These are phyloP conservation scores for Torymus tubicola DNA, from an alignment of 2,888 invertebrate genomes.

Conservation along the genomic window DNA sequence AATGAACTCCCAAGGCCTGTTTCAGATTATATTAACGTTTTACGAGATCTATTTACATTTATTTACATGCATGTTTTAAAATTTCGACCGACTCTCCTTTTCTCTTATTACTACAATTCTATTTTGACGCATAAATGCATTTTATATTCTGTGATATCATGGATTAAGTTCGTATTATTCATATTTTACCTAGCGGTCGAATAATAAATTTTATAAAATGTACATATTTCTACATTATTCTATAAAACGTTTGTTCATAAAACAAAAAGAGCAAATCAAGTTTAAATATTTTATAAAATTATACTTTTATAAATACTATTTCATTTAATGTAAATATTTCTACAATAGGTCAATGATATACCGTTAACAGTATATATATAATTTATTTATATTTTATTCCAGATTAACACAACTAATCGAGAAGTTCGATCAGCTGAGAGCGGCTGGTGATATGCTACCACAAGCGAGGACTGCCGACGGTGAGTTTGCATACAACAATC, in stretches of 20 bases:
- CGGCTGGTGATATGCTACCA: constrained; percentile 87
- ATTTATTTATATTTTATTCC: constrained; percentile 46
- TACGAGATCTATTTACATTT: constrained; percentile 30
- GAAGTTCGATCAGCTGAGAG: constrained; percentile 91
- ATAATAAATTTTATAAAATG: constrained; percentile 13
- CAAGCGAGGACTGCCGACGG: constrained; percentile 79
- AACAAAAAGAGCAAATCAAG: too few relatives aligned
- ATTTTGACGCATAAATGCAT: constrained; percentile 32
- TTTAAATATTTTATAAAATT: too few relatives aligned
- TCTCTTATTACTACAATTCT: constrained; percentile 13
- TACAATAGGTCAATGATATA: too few relatives aligned
- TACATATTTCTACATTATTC: not conserved
- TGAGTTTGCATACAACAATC: constrained; percentile 64
- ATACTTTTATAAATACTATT: too few relatives aligned
- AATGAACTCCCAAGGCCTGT: constrained; percentile 19
- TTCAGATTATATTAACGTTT: constrained; percentile 12
- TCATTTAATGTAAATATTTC: too few relatives aligned
- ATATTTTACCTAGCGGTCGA: not conserved
- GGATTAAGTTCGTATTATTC: constrained; percentile 25
- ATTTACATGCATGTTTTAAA: constrained; percentile 23
- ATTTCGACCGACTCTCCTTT: constrained; percentile 18
- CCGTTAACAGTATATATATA: not conserved
- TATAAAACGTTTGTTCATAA: not conserved
- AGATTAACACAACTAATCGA: constrained; percentile 82
- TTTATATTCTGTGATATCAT: not conserved